Conservation (phyloP, 2,797 vertebrate genomes). For the Orientallactaga sibirica region DNA sequence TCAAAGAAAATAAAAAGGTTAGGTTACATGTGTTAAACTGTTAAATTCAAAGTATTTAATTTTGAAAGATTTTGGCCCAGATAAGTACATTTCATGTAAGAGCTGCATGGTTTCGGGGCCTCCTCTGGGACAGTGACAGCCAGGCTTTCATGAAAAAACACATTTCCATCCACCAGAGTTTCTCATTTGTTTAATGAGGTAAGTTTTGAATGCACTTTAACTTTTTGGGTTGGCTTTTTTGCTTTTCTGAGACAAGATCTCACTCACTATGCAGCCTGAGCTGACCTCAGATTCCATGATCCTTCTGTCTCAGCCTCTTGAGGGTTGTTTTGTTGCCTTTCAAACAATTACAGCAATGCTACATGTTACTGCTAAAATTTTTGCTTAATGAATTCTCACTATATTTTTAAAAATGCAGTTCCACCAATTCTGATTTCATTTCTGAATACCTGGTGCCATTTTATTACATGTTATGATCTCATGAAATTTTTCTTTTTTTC, state of each 20-base stretch:
- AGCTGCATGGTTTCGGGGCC: too few relatives aligned
- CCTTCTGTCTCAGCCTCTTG: background rate
- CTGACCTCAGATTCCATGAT: background rate
- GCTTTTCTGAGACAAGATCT: background rate
- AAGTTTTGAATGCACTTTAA: too few relatives aligned
- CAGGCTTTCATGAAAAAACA: background rate
- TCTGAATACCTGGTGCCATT: background rate
- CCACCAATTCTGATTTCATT: background rate
- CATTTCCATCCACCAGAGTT: background rate
- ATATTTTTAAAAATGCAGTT: conserved; percentile 1
- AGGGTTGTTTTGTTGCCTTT: background rate
- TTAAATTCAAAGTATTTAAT: too few relatives aligned
- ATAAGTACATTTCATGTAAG: too few relatives aligned
- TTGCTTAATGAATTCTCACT: background rate
- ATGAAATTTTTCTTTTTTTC: background rate
- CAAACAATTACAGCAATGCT: background rate
- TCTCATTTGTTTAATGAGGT: background rate
- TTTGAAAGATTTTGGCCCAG: too few relatives aligned
- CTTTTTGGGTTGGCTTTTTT: background rate
- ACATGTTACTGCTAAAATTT: background rate
- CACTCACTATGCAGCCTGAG: background rate
- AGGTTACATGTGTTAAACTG: too few relatives aligned
- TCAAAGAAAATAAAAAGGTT: too few relatives aligned
- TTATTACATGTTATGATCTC: background rate
- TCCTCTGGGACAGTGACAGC: background rate